A percentile compares a stretch with the other conserved stretches of the same genome.
Conservation (phyloP, 2,797 vertebrate genomes). For the Peromyscus aztecus region DNA sequence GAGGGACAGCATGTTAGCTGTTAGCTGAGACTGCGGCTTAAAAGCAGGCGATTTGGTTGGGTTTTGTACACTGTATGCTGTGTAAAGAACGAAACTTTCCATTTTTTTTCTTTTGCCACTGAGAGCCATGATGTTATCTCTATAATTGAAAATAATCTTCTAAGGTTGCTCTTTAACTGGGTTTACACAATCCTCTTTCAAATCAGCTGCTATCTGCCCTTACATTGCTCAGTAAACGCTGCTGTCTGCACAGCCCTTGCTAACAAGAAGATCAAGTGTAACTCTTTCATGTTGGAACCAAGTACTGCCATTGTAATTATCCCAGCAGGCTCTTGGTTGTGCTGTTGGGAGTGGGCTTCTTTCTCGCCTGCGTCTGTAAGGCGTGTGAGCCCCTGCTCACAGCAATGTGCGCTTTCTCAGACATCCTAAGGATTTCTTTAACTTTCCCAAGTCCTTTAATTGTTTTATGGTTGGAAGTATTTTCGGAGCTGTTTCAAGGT, state of each 20-base stretch:
- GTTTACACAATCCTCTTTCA: constrained; percentile 87
- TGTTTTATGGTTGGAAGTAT: constrained; percentile 42
- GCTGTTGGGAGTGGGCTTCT: constrained; percentile 73
- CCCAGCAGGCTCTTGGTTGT: constrained; percentile 55
- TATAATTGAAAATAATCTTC: constrained; percentile 91
- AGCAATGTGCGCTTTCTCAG: not conserved
- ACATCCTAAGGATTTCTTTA: constrained; percentile 27
- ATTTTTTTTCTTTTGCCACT: constrained; percentile 65
- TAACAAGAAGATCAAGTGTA: constrained; percentile 81
- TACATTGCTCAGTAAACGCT: constrained; percentile 86
- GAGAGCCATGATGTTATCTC: constrained; percentile 88
- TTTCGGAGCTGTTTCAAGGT: constrained; percentile 19
- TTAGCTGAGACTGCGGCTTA: constrained; percentile 67
- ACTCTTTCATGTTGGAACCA: constrained; percentile 82
- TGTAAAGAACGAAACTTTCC: constrained; percentile 78
- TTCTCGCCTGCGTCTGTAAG: constrained; percentile 65
- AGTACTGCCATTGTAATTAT: constrained; percentile 78
- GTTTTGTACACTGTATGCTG: constrained; percentile 79
- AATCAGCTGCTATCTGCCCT: constrained; percentile 87
- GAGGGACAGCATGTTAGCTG: constrained; percentile 70
- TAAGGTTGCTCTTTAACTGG: constrained; percentile 87
- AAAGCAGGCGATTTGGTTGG: constrained; percentile 77
- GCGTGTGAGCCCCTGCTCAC: constrained; percentile 36
- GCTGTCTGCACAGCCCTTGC: constrained; percentile 78
- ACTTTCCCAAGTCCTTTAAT: not conserved